Conservation (phyloP, 2,113 vertebrate species). For the Chascanopsetta lugubris region DNA sequence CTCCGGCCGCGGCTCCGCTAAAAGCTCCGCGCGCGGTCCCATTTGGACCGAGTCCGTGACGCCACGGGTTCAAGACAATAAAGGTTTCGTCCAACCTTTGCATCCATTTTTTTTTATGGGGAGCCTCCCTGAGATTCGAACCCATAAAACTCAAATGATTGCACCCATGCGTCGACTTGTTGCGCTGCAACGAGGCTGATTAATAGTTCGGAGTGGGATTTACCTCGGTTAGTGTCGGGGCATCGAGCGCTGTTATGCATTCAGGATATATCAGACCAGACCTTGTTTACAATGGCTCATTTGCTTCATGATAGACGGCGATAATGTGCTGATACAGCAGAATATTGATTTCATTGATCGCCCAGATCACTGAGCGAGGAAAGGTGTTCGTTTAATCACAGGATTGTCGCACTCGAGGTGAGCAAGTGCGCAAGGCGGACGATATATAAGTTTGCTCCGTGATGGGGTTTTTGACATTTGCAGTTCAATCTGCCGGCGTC, state of each 20-base stretch:
- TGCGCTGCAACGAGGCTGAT: constrained; percentile 38
- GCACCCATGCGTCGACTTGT: constrained; percentile 46
- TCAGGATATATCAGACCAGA: constrained; percentile 31
- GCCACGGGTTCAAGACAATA: constrained; percentile 20
- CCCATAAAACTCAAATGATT: constrained; percentile 53
- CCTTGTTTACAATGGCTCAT: constrained; percentile 44
- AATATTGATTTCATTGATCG: constrained; percentile 32
- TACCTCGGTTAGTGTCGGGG: constrained; percentile 56
- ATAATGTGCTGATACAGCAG: constrained; percentile 1
- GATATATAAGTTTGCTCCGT: no score
- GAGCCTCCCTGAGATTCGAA: constrained; percentile 47
- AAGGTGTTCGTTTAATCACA: no score
- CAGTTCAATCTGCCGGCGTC: no score
- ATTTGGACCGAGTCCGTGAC: neutral
- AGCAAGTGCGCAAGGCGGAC: no score
- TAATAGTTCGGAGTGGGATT: constrained; percentile 42
- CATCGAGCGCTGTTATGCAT: constrained; percentile 32
- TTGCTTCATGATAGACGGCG: constrained; percentile 16
- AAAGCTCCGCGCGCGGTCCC: neutral
- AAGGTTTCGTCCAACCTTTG: constrained; percentile 30
- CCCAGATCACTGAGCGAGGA: no score
- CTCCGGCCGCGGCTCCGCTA: constrained; percentile 21
- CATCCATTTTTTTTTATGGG: constrained; percentile 45
- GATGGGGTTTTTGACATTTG: no score
- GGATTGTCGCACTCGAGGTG: no score